Conservation (phyloP, 1,140 invertebrate species). For the Drosophila subpulchrella region DNA sequence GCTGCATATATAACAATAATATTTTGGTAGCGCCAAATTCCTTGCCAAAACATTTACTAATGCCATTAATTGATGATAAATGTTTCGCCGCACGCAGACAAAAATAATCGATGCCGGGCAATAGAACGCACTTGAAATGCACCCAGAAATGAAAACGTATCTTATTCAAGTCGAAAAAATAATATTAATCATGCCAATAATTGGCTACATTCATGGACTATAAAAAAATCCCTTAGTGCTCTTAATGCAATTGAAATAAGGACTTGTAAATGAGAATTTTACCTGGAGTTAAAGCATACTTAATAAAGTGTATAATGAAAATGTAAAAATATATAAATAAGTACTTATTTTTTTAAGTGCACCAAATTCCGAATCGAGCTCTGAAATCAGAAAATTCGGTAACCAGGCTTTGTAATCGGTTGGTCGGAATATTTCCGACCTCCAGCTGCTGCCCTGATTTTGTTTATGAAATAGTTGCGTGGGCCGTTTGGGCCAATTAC, state of each 20-base stretch:
- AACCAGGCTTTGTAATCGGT: slow-evolving; percentile 1
- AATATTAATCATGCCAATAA: not conserved
- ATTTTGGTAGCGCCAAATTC: slow-evolving; percentile 49
- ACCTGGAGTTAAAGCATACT: too few relatives aligned
- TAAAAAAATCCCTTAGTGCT: not conserved
- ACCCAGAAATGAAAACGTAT: slow-evolving; percentile 1
- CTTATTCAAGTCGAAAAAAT: too few relatives aligned
- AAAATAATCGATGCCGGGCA: slow-evolving; percentile 29
- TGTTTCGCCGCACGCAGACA: slow-evolving; percentile 40
- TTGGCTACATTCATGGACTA: not conserved
- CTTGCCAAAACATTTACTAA: slow-evolving; percentile 60
- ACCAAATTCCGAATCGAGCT: not conserved
- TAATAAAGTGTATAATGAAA: too few relatives aligned
- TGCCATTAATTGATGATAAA: slow-evolving; percentile 69
- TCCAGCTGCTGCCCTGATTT: slow-evolving; percentile 35
- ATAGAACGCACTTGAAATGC: slow-evolving; percentile 11
- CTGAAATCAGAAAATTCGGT: slow-evolving; percentile 17
- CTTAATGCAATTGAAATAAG: not conserved
- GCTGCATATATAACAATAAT: slow-evolving; percentile 53
- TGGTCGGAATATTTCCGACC: slow-evolving; percentile 11
- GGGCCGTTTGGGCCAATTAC: slow-evolving; percentile 37
- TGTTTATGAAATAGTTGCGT: slow-evolving; percentile 38
- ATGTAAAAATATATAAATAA: too few relatives aligned
- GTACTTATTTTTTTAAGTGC: slow-evolving; percentile 1
- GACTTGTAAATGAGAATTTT: too few relatives aligned